Evolutionary conservation across 2,888 invertebrate genomes (phyloP), one percentile per base, ranked within the genome.

Genomic region (Cyclophora albipunctata): DNA sequence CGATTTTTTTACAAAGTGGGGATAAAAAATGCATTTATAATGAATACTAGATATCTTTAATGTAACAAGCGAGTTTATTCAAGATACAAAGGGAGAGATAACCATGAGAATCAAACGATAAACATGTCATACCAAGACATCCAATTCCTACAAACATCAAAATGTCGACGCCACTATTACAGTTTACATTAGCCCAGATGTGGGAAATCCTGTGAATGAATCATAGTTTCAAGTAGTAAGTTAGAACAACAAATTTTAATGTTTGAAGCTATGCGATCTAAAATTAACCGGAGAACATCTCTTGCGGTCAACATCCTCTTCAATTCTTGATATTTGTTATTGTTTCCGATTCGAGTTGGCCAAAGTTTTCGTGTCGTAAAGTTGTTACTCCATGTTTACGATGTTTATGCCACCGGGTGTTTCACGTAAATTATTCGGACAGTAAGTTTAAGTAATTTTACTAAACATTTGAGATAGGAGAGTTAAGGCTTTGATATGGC

Each of bases 161-260:
- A 37, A 37, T 5, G 37, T 37, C 37, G 4, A 37, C 37, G 37
- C 37, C 2, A 37, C 4, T 5, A 37, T 37, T 2, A 37, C 37
- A 5, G 37, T 37, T 37, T 37, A 37, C 5, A 5, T 37, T 37
- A 20, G 20, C 48, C 53, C 46, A 53, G 37, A 37, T 37, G 37
- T 52, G 58, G 58, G 54, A 54, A 57, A 51, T 53, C 52, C 56
- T 56, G 49, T 46, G 46, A 46, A 55, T 60, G 60, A 60, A 54
- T 58, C 58, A 60, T 52, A 49, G 54, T 45, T 48, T 49, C 44
- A 42, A 43, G 48, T 54, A 41, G 46, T 46, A 53, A 41, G 46
- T 46, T 52, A 51, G 47, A 51, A 52, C 50, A 60, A 58, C 56
- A 59, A 5, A n/a, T n/a, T n/a, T n/a, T n/a, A n/a, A 52, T 46